Evolutionary conservation across 2,113 vertebrate genomes (phyloP).

Genomic region (Chloroceryle aenea): DNA sequence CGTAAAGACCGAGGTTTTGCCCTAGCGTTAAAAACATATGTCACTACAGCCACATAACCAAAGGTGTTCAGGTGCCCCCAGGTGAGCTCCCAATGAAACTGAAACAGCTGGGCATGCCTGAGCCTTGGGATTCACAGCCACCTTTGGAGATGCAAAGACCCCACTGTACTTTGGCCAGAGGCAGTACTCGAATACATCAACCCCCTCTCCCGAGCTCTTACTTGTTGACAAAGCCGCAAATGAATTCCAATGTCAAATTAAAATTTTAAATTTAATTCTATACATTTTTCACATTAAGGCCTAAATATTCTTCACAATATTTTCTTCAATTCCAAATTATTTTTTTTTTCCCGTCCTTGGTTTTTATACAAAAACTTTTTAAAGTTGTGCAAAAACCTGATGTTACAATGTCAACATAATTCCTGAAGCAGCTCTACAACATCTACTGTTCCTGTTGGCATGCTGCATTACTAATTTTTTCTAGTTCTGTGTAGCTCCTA

Average conservation of each 20-base stretch:
- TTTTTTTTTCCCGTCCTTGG: not conserved
- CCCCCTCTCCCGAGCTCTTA: not conserved
- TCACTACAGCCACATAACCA: rapidly evolving
- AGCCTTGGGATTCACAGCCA: not conserved
- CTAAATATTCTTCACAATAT: not conserved
- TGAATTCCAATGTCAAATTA: not conserved
- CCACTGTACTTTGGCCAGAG: rapidly evolving
- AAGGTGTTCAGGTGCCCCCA: not conserved
- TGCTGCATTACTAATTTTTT: not conserved
- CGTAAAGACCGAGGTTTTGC: too few relatives aligned
- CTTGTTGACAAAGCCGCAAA: not conserved
- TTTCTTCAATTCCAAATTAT: not conserved
- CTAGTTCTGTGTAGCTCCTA: not conserved
- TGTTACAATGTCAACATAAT: not conserved
- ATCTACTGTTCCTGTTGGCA: not conserved
- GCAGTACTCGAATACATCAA: not conserved
- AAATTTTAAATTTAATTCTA: not conserved
- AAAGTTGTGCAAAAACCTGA: not conserved
- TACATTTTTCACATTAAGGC: not conserved
- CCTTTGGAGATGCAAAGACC: not conserved
- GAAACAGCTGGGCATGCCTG: too few relatives aligned
- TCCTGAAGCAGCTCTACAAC: not conserved
- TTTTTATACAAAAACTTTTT: not conserved
- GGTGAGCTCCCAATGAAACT: not conserved
- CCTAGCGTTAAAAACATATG: rapidly evolving